Evolutionary conservation across 1,140 invertebrate species (phyloP).

Genomic region (Aphis gossypii): DNA sequence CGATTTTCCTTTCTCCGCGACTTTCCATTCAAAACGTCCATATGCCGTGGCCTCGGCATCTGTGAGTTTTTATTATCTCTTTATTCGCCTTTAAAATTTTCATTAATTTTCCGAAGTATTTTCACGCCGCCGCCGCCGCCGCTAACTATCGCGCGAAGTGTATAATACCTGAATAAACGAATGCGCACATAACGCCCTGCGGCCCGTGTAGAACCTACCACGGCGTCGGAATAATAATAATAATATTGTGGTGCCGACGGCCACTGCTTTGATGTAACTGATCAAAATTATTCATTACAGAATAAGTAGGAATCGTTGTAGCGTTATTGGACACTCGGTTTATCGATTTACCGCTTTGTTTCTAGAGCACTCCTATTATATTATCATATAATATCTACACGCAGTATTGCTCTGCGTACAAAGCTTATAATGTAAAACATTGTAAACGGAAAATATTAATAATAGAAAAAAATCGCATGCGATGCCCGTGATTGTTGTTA

Average conservation of each 20-base stretch:
- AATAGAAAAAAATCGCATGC: not conserved
- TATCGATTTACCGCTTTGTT: conserved; percentile 10
- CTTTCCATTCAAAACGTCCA: not conserved
- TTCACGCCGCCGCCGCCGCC: not conserved
- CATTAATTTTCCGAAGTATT: not conserved
- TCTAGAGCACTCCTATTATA: not conserved
- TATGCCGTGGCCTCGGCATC: not conserved
- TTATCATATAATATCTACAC: not conserved
- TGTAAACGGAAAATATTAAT: not conserved
- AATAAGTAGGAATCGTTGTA: conserved; percentile 33
- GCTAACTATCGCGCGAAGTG: not conserved
- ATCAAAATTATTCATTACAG: conserved; percentile 15
- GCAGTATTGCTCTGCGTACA: not conserved
- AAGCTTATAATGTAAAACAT: not conserved
- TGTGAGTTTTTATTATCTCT: not conserved
- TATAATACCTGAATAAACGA: not conserved
- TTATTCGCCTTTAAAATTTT: not conserved
- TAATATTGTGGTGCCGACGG: not conserved
- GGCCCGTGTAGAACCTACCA: not conserved
- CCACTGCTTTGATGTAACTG: conserved; percentile 27
- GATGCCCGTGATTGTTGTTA: no score
- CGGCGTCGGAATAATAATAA: not conserved
- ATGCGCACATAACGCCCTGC: not conserved
- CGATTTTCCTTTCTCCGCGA: not conserved
- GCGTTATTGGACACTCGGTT: not conserved